Base-by-base conservation (phyloP, 1,140 invertebrate genomes). In the Brachionus plicatilis region DNA sequence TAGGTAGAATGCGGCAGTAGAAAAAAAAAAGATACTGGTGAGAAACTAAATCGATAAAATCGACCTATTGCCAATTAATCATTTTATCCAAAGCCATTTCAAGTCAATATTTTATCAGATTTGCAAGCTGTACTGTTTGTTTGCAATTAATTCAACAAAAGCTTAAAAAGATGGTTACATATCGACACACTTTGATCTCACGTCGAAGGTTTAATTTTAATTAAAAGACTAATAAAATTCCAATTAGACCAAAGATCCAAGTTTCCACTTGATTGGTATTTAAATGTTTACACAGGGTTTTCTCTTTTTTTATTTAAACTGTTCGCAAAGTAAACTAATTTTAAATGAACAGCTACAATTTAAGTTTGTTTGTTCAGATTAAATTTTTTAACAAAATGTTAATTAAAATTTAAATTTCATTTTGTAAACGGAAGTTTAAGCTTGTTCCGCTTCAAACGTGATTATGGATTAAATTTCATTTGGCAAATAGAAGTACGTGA, bases 101-200 rank as follows among this genome's bases (percentile, higher is more conserved):
- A 60, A 60, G 53, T 60, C 53, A 60, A 60, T 60, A 60, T 60
- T 60, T 60, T 60, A 60, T 60, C 53, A 60, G 53, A 60, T 60
- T 60, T 60, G 53, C 17, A 60, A 60, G 53, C 53, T 24, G 20
- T 9, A 60, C 7, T 60, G 53, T 60, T 60, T 60, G 53, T 60
- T 60, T 60, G 53, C 17, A 60, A 60, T 60, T 60, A 60, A 20
- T 60, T 37, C 33, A 37, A 24, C 53, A 24, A 60, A 20, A 20
- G 8, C 17, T 60, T 60, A 60, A 60, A 60, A 20, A 60, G 53
- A 60, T 60, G n/a, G 53, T 60, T 60, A 60, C 53, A 60, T 60
- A 60, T 60, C 53, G 53, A 60, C 20, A 20, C 20, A 9, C 53
- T 60, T 60, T 60, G n/a, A 60, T 60, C 53, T 60, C 53, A 60